Percentiles rank a stretch among this genome's conserved stretches.
Conservation (phyloP, 2,113 vertebrate species). For the Riparia riparia region DNA sequence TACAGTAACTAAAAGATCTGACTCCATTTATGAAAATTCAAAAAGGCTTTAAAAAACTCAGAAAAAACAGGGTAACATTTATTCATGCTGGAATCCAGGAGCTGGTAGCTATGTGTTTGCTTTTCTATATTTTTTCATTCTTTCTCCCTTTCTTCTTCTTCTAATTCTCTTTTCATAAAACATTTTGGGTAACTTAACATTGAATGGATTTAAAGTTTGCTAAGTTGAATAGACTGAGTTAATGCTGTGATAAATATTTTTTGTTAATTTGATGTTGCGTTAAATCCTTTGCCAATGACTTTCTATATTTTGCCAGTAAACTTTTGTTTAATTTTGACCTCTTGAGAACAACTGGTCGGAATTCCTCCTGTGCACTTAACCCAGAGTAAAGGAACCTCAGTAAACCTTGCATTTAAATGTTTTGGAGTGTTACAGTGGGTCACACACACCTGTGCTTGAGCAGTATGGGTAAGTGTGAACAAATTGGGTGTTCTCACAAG, state of each 20-base stretch:
- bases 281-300: not conserved
- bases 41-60: no score
- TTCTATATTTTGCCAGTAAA: not conserved
- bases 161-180: not conserved
- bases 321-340: not conserved
- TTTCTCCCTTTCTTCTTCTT: not conserved
- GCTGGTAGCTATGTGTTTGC: no score
- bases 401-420: not conserved
- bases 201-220: not conserved
- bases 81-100: fast-evolving
- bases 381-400: not conserved
- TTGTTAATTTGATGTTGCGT: not conserved
- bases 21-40: no score
- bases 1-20: no score
- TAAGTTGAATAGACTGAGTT: not conserved
- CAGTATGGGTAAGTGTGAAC: not conserved
- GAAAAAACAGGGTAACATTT: no score
- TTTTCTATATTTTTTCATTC: not conserved
- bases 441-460: not conserved
- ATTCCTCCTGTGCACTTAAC: not conserved
- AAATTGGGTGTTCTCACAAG: not conserved
- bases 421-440: not conserved
- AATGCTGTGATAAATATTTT: not conserved
- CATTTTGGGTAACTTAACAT: not conserved
- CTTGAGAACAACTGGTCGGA: not conserved